Evolutionary conservation across 2,113 vertebrate genomes (phyloP).

Genomic region (Neodon shergylaensis): DNA sequence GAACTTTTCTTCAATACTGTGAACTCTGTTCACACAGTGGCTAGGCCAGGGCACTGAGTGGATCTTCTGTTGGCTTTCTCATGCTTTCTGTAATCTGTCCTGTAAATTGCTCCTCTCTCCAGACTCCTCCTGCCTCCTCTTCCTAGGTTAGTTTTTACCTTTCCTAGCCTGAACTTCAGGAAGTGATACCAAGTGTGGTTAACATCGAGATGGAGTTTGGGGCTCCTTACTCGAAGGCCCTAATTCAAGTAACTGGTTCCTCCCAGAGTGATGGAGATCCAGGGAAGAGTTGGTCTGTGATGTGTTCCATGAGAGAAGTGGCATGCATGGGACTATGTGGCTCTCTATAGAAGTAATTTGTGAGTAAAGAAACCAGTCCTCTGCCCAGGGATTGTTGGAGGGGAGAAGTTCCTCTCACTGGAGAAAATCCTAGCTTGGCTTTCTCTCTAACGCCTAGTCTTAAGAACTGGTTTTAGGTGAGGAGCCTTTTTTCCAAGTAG

Average conservation of each 20-base stretch:
- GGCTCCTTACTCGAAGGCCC: background rate
- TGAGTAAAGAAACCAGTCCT: background rate
- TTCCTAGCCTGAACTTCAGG: background rate
- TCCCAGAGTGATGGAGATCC: background rate
- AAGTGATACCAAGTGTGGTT: background rate
- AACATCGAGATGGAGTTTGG: background rate
- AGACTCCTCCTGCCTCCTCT: background rate
- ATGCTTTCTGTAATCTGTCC: background rate
- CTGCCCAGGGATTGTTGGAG: too few species aligned
- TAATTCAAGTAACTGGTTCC: background rate
- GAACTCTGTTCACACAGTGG: background rate
- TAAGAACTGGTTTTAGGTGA: background rate
- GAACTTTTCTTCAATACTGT: background rate
- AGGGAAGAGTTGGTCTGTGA: too few species aligned
- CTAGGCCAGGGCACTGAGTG: background rate
- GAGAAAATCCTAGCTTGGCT: background rate
- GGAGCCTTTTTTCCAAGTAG: background rate
- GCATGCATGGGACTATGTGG: fast-evolving
- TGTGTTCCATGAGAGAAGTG: background rate
- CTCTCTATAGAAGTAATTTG: background rate
- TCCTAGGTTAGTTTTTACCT: background rate
- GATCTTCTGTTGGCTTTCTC: too few species aligned
- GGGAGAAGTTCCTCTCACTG: background rate
- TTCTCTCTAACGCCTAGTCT: background rate
- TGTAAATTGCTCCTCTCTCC: background rate